phyloP scores from a whole-genome alignment of 2,797 vertebrate genomes.

The Pagetopsis macropterus region DNA sequence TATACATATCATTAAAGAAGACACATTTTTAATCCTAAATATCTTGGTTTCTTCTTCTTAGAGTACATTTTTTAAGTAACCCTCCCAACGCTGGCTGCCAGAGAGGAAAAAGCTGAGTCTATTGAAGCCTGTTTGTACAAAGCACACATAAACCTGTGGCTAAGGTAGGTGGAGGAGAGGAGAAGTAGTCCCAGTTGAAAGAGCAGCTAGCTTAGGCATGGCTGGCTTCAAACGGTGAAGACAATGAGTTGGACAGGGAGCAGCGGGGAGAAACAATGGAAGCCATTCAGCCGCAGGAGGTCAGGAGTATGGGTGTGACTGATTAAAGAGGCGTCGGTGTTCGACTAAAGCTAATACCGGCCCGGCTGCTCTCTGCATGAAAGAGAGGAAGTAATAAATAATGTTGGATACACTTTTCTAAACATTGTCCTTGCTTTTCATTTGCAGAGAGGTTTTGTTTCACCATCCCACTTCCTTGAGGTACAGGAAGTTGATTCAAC shows the following conservation, averaged over 20 bases:
- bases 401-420: slow-evolving; percentile 65
- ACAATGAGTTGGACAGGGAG: slow-evolving; percentile 73
- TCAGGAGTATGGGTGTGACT: slow-evolving; percentile 82
- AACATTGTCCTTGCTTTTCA: slow-evolving; percentile 68
- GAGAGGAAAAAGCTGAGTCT: slow-evolving; percentile 61
- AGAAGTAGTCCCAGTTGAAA: slow-evolving; percentile 54
- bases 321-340: slow-evolving; percentile 77
- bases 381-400: slow-evolving; percentile 85
- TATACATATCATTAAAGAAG: too few relatives aligned
- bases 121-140: slow-evolving; percentile 66
- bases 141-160: slow-evolving; percentile 68
- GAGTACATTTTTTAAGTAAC: too few relatives aligned
- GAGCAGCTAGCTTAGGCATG: slow-evolving; percentile 74
- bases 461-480: slow-evolving; percentile 18
- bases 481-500: slow-evolving; percentile 42
- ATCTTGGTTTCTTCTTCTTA: too few relatives aligned
- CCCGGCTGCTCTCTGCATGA: slow-evolving; percentile 72
- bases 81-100: slow-evolving; percentile 35
- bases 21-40: too few relatives aligned
- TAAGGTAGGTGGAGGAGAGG: slow-evolving; percentile 48
- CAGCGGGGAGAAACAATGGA: slow-evolving; percentile 67
- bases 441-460: slow-evolving; percentile 21
- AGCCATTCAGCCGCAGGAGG: slow-evolving; percentile 73
- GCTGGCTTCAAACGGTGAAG: slow-evolving; percentile 68
- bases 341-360: slow-evolving; percentile 74